Base-by-base conservation (phyloP, 2,888 invertebrate genomes). In the Netelia inedita region DNA sequence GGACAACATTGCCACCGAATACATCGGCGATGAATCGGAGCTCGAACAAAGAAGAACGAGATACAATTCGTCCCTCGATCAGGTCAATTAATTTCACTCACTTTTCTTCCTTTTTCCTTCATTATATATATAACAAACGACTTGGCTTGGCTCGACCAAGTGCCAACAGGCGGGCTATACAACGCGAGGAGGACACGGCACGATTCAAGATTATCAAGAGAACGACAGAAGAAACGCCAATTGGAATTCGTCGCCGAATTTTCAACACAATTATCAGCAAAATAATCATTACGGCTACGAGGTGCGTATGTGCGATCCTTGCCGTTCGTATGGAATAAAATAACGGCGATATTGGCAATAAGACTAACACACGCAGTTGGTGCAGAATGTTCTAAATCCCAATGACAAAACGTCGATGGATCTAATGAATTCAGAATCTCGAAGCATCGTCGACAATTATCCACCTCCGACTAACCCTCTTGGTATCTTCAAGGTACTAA, bases 151-250 rank as follows among this genome's bases (percentile, higher is more conserved):
- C 16, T 14, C 55, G n/a, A 35, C 35, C 35, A 72, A 75, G 28
- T 78, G 59, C 55, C 85, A 69, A 65, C 85, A 81, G 14, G 9
- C 55, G 55, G 23, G 41, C 8, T 82, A 85, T 14, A 5, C 69
- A 10, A 65, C 21, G 21, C 69, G 63, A 57, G 79, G 57, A 0
- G 61, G 57, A 16, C 90, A 89, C 21, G 85, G 87, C n/a, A 82
- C 82, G 14, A 90, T 89, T 50, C 91, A 93, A 79, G 92, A 92
- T 79, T 92, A 92, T 81, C 92, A 92, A 65, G 93, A 93, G 41
- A 91, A 91, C 71, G 93, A 93, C 79, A 90, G 92, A 87, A 91
- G 91, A 87, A 93, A 93, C 86, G 93, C 93, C 74, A 93, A 93
- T 89, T 93, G 93, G 86, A 91, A 90, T 89, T 88, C 90, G 50